Conservation (phyloP, 2,113 vertebrate species). For the Eurystomus gularis region DNA sequence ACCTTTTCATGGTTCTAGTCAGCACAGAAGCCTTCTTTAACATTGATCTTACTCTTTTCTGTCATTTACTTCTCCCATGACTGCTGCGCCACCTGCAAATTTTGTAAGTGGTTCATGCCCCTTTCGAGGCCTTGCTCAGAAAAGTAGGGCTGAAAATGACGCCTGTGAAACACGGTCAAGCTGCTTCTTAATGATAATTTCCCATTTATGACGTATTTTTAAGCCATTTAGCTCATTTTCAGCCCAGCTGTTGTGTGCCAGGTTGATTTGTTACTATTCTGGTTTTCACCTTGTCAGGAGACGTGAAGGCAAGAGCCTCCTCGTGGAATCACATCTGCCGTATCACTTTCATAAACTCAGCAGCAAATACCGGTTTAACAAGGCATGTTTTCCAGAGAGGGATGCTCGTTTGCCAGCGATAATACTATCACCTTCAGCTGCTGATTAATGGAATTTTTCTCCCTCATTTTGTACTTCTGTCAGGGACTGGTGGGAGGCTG, state of each 20-base stretch:
- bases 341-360: not conserved
- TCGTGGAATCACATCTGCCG: not conserved
- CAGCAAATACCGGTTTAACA: constrained; percentile 24
- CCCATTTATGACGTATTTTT: not conserved
- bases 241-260: not conserved
- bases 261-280: not conserved
- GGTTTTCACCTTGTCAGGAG: not conserved
- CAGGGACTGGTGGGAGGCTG: not conserved
- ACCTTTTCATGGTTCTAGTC: not conserved
- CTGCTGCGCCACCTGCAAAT: not conserved
- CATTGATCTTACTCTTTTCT: not conserved
- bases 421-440: not conserved
- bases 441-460: not conserved
- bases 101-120: rapidly evolving
- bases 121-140: not conserved
- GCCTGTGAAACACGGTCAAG: not conserved
- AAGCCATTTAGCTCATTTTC: not conserved
- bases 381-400: not conserved
- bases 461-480: not conserved
- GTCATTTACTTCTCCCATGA: not conserved
- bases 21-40: not conserved
- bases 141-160: not conserved
- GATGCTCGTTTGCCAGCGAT: not conserved
- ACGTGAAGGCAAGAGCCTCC: not conserved
- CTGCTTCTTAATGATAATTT: not conserved